A percentile compares a stretch with the other conserved stretches of the same genome.
phyloP scores from a whole-genome alignment of 2,888 invertebrate species.

The Mesorhabditis sp. region DNA sequence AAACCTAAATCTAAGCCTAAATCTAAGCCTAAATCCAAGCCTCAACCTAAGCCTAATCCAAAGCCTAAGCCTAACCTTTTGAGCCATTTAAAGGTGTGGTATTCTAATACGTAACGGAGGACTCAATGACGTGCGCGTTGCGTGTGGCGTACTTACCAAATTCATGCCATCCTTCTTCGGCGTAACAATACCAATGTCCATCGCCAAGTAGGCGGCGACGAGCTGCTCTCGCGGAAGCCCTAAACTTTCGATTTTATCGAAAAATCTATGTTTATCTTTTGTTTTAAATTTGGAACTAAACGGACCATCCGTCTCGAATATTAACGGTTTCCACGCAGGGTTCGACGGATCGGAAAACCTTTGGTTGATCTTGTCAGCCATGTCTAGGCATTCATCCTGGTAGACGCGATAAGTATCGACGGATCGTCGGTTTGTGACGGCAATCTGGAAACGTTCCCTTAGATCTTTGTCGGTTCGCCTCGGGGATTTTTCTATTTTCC shows the following conservation, averaged over 20 bases:
- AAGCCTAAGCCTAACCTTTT: no score
- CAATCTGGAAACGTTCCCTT: slow-evolving; percentile 32
- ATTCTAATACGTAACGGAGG: no score
- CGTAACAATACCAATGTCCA: slow-evolving; percentile 58
- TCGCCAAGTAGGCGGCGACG: slow-evolving; percentile 57
- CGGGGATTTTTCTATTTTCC: no score
- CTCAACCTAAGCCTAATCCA: no score
- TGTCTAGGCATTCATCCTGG: slow-evolving; percentile 55
- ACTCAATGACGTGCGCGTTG: not conserved
- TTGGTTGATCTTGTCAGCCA: slow-evolving; percentile 51
- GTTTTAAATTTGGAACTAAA: not conserved
- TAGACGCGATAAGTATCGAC: slow-evolving; percentile 57
- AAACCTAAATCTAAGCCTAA: no score
- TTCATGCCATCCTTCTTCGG: slow-evolving; percentile 58
- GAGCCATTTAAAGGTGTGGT: no score
- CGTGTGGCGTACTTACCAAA: slow-evolving; percentile 27
- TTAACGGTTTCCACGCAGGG: slow-evolving; percentile 53
- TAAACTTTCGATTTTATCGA: not conserved
- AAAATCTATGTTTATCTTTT: not conserved
- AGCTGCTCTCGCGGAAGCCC: slow-evolving; percentile 49
- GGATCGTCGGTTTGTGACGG: slow-evolving; percentile 56
- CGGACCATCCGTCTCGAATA: slow-evolving; percentile 54
- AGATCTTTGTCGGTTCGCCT: no score
- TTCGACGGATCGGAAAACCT: slow-evolving; percentile 27
- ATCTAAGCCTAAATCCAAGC: no score